Evolutionary conservation across 2,113 vertebrate species (phyloP).

Genomic region (Corvus moneduloides): DNA sequence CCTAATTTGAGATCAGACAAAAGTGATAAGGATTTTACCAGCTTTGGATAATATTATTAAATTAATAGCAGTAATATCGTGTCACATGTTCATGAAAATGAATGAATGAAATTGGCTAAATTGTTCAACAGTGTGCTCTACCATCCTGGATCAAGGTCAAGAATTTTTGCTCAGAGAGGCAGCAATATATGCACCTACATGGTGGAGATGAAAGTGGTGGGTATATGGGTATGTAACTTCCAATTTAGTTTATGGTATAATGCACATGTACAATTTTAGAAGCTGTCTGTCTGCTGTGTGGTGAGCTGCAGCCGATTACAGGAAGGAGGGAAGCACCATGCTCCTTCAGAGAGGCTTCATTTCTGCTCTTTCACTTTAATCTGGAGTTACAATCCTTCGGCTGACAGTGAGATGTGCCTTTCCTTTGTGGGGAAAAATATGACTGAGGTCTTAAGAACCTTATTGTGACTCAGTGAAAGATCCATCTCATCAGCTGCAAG

Average conservation of each 20-base stretch:
- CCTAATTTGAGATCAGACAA: background rate
- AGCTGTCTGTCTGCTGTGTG: background rate
- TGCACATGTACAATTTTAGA: background rate
- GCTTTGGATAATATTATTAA: conserved; percentile 17
- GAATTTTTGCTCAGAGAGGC: background rate
- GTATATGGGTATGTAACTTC: background rate
- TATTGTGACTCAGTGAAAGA: background rate
- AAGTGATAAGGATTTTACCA: background rate
- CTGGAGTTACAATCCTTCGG: background rate
- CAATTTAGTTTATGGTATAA: conserved; percentile 15
- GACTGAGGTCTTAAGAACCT: background rate
- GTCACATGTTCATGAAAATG: background rate
- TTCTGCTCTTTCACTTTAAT: background rate
- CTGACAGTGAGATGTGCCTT: background rate
- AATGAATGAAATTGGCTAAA: background rate
- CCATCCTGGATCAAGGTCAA: background rate
- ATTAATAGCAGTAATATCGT: background rate
- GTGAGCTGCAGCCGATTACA: background rate
- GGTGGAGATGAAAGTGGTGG: background rate
- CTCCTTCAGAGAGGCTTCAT: background rate
- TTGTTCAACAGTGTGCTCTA: background rate
- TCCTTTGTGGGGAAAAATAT: background rate
- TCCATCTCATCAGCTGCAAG: background rate
- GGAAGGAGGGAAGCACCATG: background rate
- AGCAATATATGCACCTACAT: background rate